These are phyloP conservation scores for Stenolophus ochropezus DNA, from an alignment of 2,888 invertebrate genomes.

Conservation along the genomic window DNA sequence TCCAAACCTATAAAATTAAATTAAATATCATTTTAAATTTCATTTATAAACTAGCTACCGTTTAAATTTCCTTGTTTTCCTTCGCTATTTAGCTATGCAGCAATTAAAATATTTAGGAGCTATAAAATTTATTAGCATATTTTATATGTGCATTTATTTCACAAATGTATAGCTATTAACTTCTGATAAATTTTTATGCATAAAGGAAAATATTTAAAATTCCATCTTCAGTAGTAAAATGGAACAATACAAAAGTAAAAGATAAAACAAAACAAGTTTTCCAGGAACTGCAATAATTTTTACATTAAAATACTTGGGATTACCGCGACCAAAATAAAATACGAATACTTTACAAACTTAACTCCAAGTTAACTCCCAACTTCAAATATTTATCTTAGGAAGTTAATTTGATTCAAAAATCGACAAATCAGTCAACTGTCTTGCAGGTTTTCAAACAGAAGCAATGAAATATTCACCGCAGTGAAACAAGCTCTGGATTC, in stretches of 20 bases:
- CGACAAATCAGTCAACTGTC: not conserved
- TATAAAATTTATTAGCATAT: not conserved
- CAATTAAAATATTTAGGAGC: not conserved
- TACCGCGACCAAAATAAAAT: not conserved
- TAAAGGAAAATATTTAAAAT: not conserved
- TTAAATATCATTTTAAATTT: not conserved
- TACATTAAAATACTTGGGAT: not conserved
- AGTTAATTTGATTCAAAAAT: not conserved
- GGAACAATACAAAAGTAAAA: not conserved
- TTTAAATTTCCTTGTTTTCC: not conserved
- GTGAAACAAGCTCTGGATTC: not conserved
- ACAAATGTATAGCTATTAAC: not conserved
- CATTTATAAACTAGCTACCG: conserved; percentile 10
- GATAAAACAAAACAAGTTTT: not conserved
- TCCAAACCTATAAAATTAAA: conserved; percentile 19
- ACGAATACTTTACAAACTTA: not conserved
- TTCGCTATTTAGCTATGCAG: not conserved
- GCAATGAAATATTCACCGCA: conserved; percentile 3
- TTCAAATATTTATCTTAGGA: conserved; percentile 1
- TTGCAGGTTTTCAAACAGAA: not conserved
- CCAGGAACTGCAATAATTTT: not conserved
- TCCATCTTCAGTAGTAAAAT: not conserved
- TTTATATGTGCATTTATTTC: not conserved
- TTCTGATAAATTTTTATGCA: not conserved
- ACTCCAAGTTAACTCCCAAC: not conserved